A percentile compares a stretch with the other conserved stretches of the same genome.
Evolutionary conservation across 2,888 invertebrate genomes (phyloP).

Genomic region (Aphodius granarius): DNA sequence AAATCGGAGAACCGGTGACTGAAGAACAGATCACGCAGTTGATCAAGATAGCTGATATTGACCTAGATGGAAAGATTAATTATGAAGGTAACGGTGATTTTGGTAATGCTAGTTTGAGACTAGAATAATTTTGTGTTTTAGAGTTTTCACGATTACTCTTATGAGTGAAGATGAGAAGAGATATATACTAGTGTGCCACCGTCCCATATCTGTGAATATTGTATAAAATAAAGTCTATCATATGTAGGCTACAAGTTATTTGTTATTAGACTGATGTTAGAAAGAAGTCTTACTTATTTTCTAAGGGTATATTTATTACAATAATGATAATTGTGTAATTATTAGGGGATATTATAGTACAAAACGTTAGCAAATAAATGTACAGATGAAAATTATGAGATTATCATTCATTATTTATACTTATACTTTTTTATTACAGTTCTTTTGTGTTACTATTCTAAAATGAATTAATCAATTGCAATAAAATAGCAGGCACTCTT

Average conservation of each 20-base stretch:
- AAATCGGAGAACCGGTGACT: constrained; percentile 77
- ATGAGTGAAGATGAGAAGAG: constrained; percentile 45
- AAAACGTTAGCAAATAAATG: not conserved
- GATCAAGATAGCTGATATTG: constrained; percentile 73
- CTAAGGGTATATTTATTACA: not conserved
- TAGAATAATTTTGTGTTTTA: constrained; percentile 49
- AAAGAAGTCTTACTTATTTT: not conserved
- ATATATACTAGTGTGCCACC: not conserved
- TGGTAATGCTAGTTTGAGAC: not conserved
- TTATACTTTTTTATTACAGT: too few relatives aligned
- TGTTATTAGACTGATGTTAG: not conserved
- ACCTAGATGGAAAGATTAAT: constrained; percentile 79
- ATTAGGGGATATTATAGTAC: not conserved
- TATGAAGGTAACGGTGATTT: constrained; percentile 69
- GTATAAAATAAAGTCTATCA: not conserved
- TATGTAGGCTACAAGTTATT: not conserved
- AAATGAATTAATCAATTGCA: too few relatives aligned
- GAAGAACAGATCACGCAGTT: constrained; percentile 76
- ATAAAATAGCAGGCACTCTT: too few relatives aligned
- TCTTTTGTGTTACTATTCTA: too few relatives aligned
- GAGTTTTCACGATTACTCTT: constrained; percentile 64
- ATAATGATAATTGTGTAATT: too few relatives aligned
- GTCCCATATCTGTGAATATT: not conserved
- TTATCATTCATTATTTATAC: too few relatives aligned
- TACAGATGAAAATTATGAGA: too few relatives aligned